Evolutionary conservation across 2,797 vertebrate genomes (phyloP).

Genomic region (Sebastiscus albofasciatus): DNA sequence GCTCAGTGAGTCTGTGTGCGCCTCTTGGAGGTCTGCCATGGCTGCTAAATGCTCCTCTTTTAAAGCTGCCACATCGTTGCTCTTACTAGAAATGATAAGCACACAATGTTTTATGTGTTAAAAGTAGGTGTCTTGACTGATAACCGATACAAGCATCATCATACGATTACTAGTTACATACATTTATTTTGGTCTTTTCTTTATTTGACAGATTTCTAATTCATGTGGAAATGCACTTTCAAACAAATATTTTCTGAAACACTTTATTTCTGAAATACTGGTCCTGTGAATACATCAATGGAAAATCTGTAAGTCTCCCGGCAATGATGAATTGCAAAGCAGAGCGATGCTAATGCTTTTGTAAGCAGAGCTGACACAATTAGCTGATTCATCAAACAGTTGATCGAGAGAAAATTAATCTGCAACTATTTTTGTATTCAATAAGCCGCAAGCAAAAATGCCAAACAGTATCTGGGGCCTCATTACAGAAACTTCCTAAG

Average conservation of each 20-base stretch:
- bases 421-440: background rate
- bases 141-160: background rate
- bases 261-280: background rate
- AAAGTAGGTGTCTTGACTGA: background rate
- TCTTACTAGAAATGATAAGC: conserved; percentile 77
- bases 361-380: background rate
- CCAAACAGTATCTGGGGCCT: background rate
- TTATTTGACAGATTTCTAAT: background rate
- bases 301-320: background rate
- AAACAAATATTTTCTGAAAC: background rate
- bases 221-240: background rate
- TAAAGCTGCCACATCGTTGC: conserved; percentile 72
- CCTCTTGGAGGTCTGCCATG: conserved; percentile 79
- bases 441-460: background rate
- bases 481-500: background rate
- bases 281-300: background rate
- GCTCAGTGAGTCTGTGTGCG: conserved; percentile 62
- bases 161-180: background rate
- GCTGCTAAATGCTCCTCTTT: conserved; percentile 70
- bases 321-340: background rate
- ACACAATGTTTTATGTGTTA: background rate
- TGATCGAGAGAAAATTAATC: background rate
- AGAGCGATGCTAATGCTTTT: background rate
- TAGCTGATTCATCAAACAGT: background rate
- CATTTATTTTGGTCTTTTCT: background rate